phyloP scores from a whole-genome alignment of 2,797 vertebrate genomes.

The Denticeps clupeoides region DNA sequence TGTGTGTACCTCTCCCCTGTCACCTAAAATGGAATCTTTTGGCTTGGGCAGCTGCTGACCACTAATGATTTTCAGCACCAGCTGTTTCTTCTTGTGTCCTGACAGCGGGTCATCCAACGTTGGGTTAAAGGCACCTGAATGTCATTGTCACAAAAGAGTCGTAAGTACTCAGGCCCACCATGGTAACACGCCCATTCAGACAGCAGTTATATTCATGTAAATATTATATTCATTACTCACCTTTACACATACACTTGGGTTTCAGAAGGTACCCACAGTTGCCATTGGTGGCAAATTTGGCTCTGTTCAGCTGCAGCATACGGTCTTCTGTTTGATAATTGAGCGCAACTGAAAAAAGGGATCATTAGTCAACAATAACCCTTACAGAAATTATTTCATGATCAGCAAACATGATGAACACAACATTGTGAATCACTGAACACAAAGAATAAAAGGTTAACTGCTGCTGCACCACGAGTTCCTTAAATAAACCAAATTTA shows the following conservation, averaged over 20 bases:
- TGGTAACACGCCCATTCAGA: not conserved
- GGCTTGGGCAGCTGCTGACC: slow-evolving; percentile 96
- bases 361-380: no score
- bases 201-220: not conserved
- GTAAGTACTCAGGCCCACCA: no score
- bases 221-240: slow-evolving; percentile 41
- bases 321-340: slow-evolving; percentile 93
- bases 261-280: slow-evolving; percentile 88
- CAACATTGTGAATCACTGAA: no score
- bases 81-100: slow-evolving; percentile 78
- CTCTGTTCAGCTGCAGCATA: slow-evolving; percentile 83
- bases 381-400: no score
- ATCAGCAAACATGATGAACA: no score
- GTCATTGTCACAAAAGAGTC: no score
- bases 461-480: no score
- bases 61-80: slow-evolving; percentile 85
- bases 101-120: slow-evolving; percentile 75
- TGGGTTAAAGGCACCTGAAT: slow-evolving; percentile 83
- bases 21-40: slow-evolving; percentile 87
- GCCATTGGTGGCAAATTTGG: slow-evolving; percentile 85
- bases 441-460: no score
- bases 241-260: slow-evolving; percentile 83
- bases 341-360: slow-evolving; percentile 72
- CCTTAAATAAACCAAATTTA: no score
- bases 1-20: slow-evolving; percentile 79